phyloP scores from a whole-genome alignment of 2,888 invertebrate genomes.

The Brassicogethes aeneus region DNA sequence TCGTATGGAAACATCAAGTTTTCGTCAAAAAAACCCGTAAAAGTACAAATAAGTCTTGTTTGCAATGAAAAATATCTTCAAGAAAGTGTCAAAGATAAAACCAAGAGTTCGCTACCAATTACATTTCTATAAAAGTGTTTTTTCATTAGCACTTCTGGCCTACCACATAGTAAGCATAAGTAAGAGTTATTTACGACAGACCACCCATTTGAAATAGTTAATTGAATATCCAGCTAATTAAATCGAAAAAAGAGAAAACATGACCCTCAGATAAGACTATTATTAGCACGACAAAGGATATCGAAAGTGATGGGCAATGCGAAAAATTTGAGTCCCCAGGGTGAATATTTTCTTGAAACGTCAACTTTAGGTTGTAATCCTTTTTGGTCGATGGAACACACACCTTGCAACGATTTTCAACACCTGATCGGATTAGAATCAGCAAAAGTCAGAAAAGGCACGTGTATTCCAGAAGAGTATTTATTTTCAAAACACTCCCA shows the following conservation, averaged over 20 bases:
- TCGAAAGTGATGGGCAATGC: not conserved
- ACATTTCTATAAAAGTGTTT: no score
- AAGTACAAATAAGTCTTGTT: no score
- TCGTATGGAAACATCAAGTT: no score
- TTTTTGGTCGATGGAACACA: constrained; percentile 13
- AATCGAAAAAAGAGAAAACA: not conserved
- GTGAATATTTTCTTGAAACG: no score
- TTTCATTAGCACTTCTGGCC: no score
- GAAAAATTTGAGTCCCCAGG: not conserved
- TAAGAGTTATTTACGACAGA: no score
- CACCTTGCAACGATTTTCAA: constrained; percentile 9
- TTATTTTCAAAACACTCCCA: constrained; percentile 16
- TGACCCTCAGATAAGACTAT: not conserved
- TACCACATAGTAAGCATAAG: no score
- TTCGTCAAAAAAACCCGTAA: no score
- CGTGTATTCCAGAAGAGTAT: constrained; percentile 17
- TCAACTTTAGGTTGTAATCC: no score
- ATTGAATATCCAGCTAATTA: not conserved
- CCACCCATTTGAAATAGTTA: not conserved
- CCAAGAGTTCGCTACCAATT: no score
- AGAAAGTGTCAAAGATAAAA: no score
- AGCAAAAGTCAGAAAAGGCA: constrained; percentile 11
- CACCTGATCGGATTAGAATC: not conserved
- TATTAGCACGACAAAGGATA: not conserved
- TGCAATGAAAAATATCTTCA: no score